phyloP scores from a whole-genome alignment of 2,888 invertebrate species.

The Abrostola tripartita region DNA sequence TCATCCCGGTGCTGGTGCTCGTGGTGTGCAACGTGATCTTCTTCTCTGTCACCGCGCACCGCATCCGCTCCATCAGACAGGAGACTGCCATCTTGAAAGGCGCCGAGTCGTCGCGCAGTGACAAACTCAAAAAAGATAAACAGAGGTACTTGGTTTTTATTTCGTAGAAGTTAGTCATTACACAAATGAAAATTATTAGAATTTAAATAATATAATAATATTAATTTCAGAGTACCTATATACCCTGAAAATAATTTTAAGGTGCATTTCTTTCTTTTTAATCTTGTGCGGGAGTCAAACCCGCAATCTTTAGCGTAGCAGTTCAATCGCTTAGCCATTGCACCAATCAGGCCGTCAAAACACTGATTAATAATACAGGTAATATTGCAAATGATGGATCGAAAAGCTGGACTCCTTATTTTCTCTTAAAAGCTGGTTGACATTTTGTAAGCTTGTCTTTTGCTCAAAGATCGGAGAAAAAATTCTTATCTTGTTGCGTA shows the following conservation, averaged over 20 bases:
- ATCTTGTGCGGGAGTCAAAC: too few species aligned
- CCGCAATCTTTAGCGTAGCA: too few species aligned
- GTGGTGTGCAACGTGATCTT: constrained; percentile 90
- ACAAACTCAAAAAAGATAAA: constrained; percentile 88
- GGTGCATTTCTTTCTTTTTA: background rate
- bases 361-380: background rate
- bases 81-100: constrained; percentile 91
- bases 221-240: constrained; percentile 23
- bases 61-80: constrained; percentile 90
- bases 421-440: background rate
- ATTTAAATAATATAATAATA: constrained; percentile 2
- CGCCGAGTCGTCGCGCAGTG: constrained; percentile 90
- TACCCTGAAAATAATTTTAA: background rate
- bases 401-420: background rate
- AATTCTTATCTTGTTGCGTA: too few species aligned
- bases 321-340: too few species aligned
- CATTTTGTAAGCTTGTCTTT: too few species aligned
- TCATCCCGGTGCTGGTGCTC: constrained; percentile 90
- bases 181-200: background rate
- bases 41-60: constrained; percentile 91
- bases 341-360: too few species aligned
- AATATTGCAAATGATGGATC: background rate
- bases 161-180: background rate
- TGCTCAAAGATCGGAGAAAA: too few species aligned
- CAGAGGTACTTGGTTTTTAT: constrained; percentile 80